phyloP scores from a whole-genome alignment of 2,113 vertebrate species.

The Paradoxurus hermaphroditus region DNA sequence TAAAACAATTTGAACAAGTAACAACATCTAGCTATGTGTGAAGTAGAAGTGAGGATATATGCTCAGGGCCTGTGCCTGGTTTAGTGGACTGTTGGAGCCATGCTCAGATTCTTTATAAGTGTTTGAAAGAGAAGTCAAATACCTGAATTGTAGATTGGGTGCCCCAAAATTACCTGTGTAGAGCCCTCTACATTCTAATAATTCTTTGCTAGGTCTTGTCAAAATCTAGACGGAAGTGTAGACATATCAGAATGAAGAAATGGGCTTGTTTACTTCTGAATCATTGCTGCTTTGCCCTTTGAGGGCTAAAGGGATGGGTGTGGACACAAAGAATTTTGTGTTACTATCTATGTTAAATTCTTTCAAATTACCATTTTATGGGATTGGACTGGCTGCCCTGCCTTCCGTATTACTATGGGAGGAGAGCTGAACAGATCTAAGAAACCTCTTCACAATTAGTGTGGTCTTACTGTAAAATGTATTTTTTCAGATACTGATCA shows the following conservation, averaged over 20 bases:
- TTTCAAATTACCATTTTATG: not conserved
- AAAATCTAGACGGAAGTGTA: not conserved
- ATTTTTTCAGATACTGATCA: not conserved
- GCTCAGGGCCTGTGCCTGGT: not conserved
- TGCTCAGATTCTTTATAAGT: not conserved
- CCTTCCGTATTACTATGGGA: fast-evolving
- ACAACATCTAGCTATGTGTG: not conserved
- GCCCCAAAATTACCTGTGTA: not conserved
- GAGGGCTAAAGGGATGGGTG: not conserved
- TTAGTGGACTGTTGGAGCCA: not conserved
- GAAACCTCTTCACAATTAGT: not conserved
- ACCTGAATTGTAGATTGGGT: not conserved
- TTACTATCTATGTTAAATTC: not conserved
- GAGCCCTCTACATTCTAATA: not conserved
- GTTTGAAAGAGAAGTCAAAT: not conserved
- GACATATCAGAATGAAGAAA: not conserved
- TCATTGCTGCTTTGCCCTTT: not conserved
- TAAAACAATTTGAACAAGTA: not conserved
- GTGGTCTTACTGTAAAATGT: not conserved
- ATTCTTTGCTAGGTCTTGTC: not conserved
- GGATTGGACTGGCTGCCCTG: not conserved
- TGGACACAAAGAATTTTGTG: not conserved
- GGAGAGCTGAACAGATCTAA: not conserved
- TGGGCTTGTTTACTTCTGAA: not conserved
- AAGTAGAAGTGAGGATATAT: not conserved